phyloP scores from a whole-genome alignment of 2,888 invertebrate species.

The Limnephilus rhombicus region DNA sequence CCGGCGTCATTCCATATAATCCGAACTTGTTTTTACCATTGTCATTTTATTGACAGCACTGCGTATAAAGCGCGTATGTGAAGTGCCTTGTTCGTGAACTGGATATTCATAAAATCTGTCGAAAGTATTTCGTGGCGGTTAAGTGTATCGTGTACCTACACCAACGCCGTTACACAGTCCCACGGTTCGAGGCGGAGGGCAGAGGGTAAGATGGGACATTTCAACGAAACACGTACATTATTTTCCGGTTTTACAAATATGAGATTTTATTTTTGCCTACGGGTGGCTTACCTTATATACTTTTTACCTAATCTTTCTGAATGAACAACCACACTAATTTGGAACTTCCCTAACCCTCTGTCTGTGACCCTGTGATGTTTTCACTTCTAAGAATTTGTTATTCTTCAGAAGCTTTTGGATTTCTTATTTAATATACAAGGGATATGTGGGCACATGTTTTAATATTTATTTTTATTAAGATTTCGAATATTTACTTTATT shows the following conservation, averaged over 20 bases:
- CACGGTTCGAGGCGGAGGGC: not conserved
- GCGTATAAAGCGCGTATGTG: constrained; percentile 35
- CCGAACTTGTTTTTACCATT: constrained; percentile 41
- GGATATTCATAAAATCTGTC: constrained; percentile 30
- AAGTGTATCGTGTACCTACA: constrained; percentile 2
- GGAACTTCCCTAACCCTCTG: not conserved
- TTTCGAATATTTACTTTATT: too few species aligned
- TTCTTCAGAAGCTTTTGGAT: not conserved
- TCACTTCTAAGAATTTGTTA: not conserved
- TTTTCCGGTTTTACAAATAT: not conserved
- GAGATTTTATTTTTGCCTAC: not conserved
- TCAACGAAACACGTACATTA: not conserved
- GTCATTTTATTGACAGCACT: constrained; percentile 42
- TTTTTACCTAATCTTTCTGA: not conserved
- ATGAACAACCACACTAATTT: not conserved
- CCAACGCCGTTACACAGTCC: not conserved
- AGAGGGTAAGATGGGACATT: not conserved
- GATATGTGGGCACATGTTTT: not conserved
- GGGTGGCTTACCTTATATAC: not conserved
- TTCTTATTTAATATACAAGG: not conserved
- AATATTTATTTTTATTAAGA: not conserved
- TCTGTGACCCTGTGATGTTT: not conserved
- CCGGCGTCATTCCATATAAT: constrained; percentile 26
- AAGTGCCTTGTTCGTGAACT: constrained; percentile 24
- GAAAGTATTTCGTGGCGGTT: constrained; percentile 12